Conservation (phyloP, 2,113 vertebrate species). For the Neotragus moschatus region DNA sequence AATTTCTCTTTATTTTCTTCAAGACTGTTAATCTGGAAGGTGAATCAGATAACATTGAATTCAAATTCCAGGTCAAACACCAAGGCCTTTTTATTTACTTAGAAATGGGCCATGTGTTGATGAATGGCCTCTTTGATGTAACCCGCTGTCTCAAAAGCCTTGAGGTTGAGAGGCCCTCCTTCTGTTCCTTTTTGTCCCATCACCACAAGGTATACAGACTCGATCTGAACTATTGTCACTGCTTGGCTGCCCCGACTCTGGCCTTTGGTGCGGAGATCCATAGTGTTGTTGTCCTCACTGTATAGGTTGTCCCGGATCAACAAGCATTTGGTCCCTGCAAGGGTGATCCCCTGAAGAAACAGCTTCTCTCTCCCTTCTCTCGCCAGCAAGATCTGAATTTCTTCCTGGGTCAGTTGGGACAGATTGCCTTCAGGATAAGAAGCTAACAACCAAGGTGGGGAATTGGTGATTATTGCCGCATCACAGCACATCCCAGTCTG, state of each 20-base stretch:
- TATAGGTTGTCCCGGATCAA: conserved; percentile 61
- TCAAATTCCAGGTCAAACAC: conserved; percentile 15
- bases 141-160: conserved; percentile 64
- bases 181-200: conserved; percentile 64
- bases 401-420: conserved; percentile 43
- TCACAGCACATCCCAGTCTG: conserved; percentile 34
- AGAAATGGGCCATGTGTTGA: conserved; percentile 1
- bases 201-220: conserved; percentile 62
- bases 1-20: background rate
- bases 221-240: conserved; percentile 50
- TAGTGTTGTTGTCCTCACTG: conserved; percentile 55
- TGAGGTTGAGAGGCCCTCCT: conserved; percentile 65
- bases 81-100: conserved; percentile 46
- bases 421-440: conserved; percentile 45
- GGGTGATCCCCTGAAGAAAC: conserved; percentile 59
- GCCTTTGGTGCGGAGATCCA: conserved; percentile 69
- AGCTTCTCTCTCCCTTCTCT: conserved; percentile 49
- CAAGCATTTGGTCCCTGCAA: conserved; percentile 69
- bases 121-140: conserved; percentile 50
- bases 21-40: background rate
- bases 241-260: conserved; percentile 51
- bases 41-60: conserved; percentile 2
- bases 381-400: conserved; percentile 62
- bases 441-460: conserved; percentile 51
- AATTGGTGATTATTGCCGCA: conserved; percentile 44